Conservation (phyloP, 1,140 invertebrate species). For the Plutomurus gul region DNA sequence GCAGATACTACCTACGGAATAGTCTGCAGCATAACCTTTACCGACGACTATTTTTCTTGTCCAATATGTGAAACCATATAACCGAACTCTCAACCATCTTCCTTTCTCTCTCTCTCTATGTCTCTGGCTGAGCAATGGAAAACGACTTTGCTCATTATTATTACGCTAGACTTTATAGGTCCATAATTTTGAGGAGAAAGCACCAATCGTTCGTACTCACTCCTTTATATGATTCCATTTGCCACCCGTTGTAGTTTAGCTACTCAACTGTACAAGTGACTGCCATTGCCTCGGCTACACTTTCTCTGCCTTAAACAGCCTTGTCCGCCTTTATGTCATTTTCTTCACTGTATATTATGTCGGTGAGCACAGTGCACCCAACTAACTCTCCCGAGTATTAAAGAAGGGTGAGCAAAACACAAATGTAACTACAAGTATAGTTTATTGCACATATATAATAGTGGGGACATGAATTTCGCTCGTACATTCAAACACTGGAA, state of each 20-base stretch:
- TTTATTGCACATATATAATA: too few relatives aligned
- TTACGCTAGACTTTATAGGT: constrained; percentile 33
- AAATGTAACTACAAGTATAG: too few relatives aligned
- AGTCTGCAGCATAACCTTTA: neutral
- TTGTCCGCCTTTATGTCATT: neutral
- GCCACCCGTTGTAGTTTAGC: neutral
- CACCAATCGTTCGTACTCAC: neutral
- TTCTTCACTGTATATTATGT: neutral
- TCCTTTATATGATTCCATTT: neutral
- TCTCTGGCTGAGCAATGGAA: neutral
- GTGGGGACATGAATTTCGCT: too few relatives aligned
- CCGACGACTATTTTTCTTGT: neutral
- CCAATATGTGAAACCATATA: neutral
- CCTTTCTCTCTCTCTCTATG: neutral
- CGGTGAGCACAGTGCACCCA: too few relatives aligned
- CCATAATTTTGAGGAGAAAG: constrained; percentile 37
- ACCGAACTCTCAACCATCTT: neutral
- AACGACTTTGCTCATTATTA: constrained; percentile 31
- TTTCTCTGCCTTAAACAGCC: too few relatives aligned
- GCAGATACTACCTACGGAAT: too few relatives aligned
- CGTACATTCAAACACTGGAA: too few relatives aligned
- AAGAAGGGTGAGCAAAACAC: too few relatives aligned
- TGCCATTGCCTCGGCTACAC: too few relatives aligned
- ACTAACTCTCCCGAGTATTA: too few relatives aligned
- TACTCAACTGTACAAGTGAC: too few relatives aligned